Evolutionary conservation across 2,113 vertebrate genomes (phyloP), one percentile per base, ranked within the genome.

Genomic region (Zeus faber): DNA sequence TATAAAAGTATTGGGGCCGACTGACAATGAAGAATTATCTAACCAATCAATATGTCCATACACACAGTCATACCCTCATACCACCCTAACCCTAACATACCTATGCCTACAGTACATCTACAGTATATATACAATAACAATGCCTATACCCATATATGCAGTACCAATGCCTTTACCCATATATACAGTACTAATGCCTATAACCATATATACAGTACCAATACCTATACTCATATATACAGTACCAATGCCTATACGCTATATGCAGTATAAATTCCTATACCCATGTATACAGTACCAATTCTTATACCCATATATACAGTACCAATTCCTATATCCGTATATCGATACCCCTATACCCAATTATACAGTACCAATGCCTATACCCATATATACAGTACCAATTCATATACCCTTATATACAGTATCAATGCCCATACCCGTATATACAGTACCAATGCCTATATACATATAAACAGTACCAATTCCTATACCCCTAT

Each of bases 11-110:
- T 69, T 67, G 51, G 72, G 71, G 70, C 61, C 77, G 81, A 87
- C 85, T 82, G 83, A 87, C 87, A 80, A 86, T 68, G 77, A 75
- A 70, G 79, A 83, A 86, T 85, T 81, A 86, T 83, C 58, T 65
- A 74, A 83, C 84, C 86, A 86, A 84, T 87, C 83, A 85, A 82
- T 80, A 63, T 77, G 66, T 74, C 80, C 63, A 80, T 82, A 76
- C 84, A 67, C 65, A 45, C 18, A 72, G 53, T 43, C 63, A 58
- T 70, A 68, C 58, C 74, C n/a, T n/a, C n/a, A n/a, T n/a, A n/a
- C n/a, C n/a, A n/a, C n/a, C n/a, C n/a, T n/a, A n/a, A n/a, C n/a
- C n/a, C n/a, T n/a, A n/a, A n/a, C 62, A 67, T 72, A 67, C 72
- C 75, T 48, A 7, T 29, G 43, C 46, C 68, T 70, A 70, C 51